phyloP scores from a whole-genome alignment of 2,113 vertebrate genomes.

The Brachypodius melanocephalos region DNA sequence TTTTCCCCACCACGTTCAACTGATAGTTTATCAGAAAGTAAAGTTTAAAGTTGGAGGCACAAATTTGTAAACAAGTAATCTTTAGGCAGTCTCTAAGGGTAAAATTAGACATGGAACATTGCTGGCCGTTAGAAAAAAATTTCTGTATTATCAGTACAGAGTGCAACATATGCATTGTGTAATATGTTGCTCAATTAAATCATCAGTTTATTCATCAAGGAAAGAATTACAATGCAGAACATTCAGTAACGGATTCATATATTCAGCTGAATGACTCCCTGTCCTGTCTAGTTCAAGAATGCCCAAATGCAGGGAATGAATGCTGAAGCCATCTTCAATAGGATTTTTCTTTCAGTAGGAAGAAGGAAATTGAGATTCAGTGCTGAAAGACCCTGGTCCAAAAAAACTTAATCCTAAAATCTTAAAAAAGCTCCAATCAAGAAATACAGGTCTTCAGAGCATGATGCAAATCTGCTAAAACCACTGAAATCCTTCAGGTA shows the following conservation, averaged over 20 bases:
- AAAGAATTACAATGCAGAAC: not conserved
- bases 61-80: not conserved
- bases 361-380: not conserved
- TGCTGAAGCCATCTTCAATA: not conserved
- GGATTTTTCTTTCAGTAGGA: not conserved
- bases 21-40: not conserved
- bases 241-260: not conserved
- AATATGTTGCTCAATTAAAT: not conserved
- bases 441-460: not conserved
- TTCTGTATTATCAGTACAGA: not conserved
- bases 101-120: not conserved
- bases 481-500: not conserved
- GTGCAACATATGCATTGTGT: not conserved
- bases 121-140: not conserved
- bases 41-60: not conserved
- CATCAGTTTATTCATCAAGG: not conserved
- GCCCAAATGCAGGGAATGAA: not conserved
- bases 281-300: not conserved
- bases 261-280: not conserved
- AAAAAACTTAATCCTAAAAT: not conserved
- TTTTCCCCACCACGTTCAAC: not conserved
- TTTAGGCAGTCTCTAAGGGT: not conserved
- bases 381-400: not conserved
- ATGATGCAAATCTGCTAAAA: not conserved
- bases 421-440: not conserved